phyloP scores from a whole-genome alignment of 2,888 invertebrate genomes.

The Cremastinae sp. region DNA sequence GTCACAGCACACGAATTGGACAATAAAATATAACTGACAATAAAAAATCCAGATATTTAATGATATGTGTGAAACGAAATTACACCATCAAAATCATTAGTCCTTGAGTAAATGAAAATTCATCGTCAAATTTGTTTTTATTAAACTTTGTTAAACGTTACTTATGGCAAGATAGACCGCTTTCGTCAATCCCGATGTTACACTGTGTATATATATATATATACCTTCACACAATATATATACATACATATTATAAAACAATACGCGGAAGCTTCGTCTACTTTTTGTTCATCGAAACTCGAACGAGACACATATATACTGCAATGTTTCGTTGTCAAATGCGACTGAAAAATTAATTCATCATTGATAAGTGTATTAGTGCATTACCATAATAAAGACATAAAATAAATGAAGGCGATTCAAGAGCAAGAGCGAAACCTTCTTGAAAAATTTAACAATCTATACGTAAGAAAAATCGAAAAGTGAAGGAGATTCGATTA shows the following conservation, averaged over 20 bases:
- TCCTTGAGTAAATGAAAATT: too few species aligned
- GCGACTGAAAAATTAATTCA: constrained; percentile 21
- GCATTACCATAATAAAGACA: constrained; percentile 12
- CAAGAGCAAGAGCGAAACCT: too few species aligned
- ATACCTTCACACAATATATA: too few species aligned
- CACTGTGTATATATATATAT: constrained; percentile 8
- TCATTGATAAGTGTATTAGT: constrained; percentile 25
- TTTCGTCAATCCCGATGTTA: constrained; percentile 32
- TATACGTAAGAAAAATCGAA: too few species aligned
- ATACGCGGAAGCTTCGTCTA: constrained; percentile 45
- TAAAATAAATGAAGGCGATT: constrained; percentile 1
- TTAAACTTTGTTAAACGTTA: constrained; percentile 42
- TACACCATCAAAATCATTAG: too few species aligned
- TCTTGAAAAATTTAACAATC: too few species aligned
- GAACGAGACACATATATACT: constrained; percentile 17
- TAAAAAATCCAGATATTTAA: too few species aligned
- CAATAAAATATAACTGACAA: too few species aligned
- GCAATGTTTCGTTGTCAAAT: constrained; percentile 42
- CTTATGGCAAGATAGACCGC: constrained; percentile 51
- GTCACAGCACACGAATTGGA: too few species aligned
- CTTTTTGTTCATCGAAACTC: constrained; percentile 10
- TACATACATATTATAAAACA: constrained; percentile 32
- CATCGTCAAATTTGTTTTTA: constrained; percentile 15
- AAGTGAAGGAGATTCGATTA: too few species aligned
- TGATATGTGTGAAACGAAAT: too few species aligned